These are phyloP conservation scores for Hylomyscus alleni DNA, from an alignment of 2,797 vertebrate species.

Conservation along the genomic window DNA sequence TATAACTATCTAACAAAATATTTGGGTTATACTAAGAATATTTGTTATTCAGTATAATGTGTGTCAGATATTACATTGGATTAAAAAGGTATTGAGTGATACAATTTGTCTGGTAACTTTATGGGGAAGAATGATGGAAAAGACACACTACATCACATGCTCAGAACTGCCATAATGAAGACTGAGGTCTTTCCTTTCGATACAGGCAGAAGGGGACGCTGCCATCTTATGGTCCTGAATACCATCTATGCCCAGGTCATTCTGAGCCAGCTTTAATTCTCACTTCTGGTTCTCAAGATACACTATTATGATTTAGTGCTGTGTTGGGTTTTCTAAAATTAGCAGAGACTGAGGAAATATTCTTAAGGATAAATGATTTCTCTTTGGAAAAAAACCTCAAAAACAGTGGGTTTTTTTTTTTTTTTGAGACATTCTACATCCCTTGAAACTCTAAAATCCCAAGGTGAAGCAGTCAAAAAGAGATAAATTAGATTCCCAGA, in stretches of 20 bases:
- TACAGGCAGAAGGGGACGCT: neutral
- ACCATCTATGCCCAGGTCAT: fast-evolving
- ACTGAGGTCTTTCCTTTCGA: neutral
- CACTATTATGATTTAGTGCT: neutral
- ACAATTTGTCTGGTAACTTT: neutral
- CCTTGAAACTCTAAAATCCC: neutral
- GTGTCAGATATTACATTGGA: neutral
- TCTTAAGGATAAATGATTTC: neutral
- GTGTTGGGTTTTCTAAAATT: neutral
- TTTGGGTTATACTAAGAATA: neutral
- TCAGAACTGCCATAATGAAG: neutral
- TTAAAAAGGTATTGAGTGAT: neutral
- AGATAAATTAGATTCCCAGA: neutral
- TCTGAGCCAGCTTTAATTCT: neutral
- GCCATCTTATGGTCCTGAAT: neutral
- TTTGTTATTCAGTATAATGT: neutral
- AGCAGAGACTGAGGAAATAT: neutral
- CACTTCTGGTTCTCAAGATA: neutral
- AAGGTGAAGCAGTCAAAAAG: neutral
- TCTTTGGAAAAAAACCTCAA: neutral
- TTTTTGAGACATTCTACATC: neutral
- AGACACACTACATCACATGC: neutral
- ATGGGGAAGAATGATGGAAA: neutral
- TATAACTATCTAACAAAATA: neutral
- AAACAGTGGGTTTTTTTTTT: too few species aligned